Percentiles rank a stretch among this genome's conserved stretches.
Conservation (phyloP, 2,113 vertebrate species). For the Euleptes europaea region DNA sequence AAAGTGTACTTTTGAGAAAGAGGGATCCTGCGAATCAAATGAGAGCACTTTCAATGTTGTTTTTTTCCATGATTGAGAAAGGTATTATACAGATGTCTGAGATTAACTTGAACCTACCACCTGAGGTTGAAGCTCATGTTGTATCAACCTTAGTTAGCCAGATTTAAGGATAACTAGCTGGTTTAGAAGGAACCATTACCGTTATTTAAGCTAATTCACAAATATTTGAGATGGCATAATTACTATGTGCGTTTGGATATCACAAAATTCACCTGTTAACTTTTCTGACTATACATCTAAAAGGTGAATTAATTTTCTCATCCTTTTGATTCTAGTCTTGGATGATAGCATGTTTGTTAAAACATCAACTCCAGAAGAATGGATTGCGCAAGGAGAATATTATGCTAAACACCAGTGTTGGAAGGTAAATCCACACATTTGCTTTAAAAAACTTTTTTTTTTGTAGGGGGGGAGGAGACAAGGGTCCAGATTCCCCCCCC, state of each 20-base stretch:
- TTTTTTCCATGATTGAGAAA: neutral
- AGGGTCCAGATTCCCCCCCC: no score
- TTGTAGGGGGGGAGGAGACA: neutral
- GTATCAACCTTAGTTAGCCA: neutral
- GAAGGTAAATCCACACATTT: constrained; percentile 72
- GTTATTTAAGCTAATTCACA: neutral
- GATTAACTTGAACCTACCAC: neutral
- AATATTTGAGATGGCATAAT: neutral
- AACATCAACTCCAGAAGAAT: constrained; percentile 79
- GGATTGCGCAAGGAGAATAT: constrained; percentile 82
- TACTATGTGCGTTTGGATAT: neutral
- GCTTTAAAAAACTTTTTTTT: neutral
- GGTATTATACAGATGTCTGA: neutral
- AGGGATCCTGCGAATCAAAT: neutral
- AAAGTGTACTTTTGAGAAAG: neutral
- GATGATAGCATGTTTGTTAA: constrained; percentile 85
- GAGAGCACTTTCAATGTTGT: neutral
- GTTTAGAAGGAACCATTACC: neutral
- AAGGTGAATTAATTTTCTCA: neutral
- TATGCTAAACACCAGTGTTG: constrained; percentile 84
- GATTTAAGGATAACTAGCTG: neutral
- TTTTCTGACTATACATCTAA: neutral
- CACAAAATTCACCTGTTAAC: neutral
- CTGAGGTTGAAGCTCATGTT: neutral
- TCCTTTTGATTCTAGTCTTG: constrained; percentile 67